A percentile compares a stretch with the other conserved stretches of the same genome.
These are phyloP conservation scores for Phalacrocorax brasilianus DNA, from an alignment of 2,113 vertebrate genomes.

Conservation along the genomic window DNA sequence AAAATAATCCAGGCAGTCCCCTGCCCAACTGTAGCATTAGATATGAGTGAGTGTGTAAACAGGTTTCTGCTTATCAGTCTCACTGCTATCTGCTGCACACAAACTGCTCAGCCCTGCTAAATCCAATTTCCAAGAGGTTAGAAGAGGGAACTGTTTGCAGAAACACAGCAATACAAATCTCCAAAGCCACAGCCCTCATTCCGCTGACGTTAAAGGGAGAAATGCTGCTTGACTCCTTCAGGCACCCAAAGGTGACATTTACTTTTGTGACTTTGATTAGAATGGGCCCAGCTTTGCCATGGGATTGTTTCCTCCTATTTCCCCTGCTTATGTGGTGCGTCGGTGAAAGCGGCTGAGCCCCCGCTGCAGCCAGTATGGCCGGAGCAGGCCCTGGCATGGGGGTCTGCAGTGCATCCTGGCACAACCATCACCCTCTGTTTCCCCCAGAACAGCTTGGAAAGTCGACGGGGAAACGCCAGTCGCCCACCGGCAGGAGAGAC, in stretches of 20 bases:
- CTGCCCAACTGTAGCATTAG: not conserved
- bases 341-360: not conserved
- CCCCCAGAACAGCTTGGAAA: not conserved
- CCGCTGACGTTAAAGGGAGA: not conserved
- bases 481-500: not conserved
- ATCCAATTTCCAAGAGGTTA: slow-evolving; percentile 67
- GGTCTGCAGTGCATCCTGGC: not conserved
- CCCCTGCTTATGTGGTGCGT: not conserved
- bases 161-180: slow-evolving; percentile 54
- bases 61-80: slow-evolving; percentile 60
- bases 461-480: not conserved
- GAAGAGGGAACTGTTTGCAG: slow-evolving; percentile 56
- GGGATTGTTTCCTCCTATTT: not conserved
- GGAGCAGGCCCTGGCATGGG: not conserved
- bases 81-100: slow-evolving; percentile 49
- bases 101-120: slow-evolving; percentile 57
- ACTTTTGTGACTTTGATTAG: slow-evolving; percentile 31
- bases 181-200: slow-evolving; percentile 48
- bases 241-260: slow-evolving; percentile 22
- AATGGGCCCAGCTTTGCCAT: not conserved
- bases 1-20: not conserved
- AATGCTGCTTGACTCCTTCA: slow-evolving; percentile 42
- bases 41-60: slow-evolving; percentile 46
- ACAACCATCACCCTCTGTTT: not conserved
- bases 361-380: rapidly evolving